Evolutionary conservation across 2,797 vertebrate genomes (phyloP).

Genomic region (Aythya fuligula): DNA sequence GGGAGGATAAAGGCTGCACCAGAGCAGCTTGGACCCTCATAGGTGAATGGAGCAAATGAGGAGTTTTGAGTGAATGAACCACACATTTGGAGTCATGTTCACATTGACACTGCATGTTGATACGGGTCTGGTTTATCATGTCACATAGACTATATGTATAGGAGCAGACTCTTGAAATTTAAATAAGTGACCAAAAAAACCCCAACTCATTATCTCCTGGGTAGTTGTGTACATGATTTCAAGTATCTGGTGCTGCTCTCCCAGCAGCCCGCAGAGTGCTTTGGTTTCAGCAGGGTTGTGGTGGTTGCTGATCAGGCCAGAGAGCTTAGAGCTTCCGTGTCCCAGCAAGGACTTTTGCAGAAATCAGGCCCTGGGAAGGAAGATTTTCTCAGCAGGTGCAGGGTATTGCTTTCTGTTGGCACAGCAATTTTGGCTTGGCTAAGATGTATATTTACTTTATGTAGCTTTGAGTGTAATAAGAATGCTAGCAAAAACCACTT

Average conservation of each 20-base stretch:
- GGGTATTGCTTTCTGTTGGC: not conserved
- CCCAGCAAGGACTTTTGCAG: not conserved
- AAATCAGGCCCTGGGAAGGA: not conserved
- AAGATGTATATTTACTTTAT: not conserved
- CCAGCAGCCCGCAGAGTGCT: not conserved
- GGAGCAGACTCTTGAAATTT: not conserved
- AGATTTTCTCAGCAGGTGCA: slow-evolving; percentile 51
- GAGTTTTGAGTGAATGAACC: not conserved
- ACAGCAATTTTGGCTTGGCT: not conserved
- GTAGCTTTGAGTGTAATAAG: slow-evolving; percentile 6
- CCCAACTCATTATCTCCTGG: fast-evolving
- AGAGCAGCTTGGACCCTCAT: not conserved
- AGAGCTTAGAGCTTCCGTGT: not conserved
- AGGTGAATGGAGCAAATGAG: not conserved
- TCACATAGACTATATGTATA: not conserved
- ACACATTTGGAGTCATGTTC: not conserved
- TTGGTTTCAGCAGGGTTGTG: not conserved
- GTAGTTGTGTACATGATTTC: not conserved
- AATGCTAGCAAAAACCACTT: slow-evolving; percentile 34
- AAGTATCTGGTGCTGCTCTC: not conserved
- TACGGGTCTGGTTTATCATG: not conserved
- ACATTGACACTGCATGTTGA: not conserved
- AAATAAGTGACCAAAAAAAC: not conserved
- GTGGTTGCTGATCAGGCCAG: not conserved
- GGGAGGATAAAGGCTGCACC: not conserved